Percentiles rank a stretch among this genome's conserved stretches.
phyloP scores from a whole-genome alignment of 1,140 invertebrate genomes.

The Drosophila azteca region DNA sequence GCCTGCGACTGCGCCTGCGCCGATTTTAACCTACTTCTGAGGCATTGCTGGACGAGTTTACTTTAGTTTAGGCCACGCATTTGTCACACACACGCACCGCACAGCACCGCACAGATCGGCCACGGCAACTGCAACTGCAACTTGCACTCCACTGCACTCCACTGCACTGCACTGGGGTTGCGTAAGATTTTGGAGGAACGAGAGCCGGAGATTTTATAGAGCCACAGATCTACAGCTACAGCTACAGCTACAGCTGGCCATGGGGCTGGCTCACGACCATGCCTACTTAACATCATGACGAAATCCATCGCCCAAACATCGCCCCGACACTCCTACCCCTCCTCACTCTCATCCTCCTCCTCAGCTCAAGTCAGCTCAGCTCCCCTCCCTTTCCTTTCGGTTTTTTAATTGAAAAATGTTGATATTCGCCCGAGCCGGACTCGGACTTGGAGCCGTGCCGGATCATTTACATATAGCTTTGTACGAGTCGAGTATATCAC shows the following conservation, averaged over 20 bases:
- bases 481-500: slow-evolving; percentile 13
- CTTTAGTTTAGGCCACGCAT: slow-evolving; percentile 55
- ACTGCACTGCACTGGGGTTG: slow-evolving; percentile 14
- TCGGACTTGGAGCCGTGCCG: neutral
- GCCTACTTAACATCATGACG: slow-evolving; percentile 61
- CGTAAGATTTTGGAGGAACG: slow-evolving; percentile 42
- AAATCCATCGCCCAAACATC: slow-evolving; percentile 25
- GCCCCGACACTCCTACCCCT: slow-evolving; percentile 4
- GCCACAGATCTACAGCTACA: slow-evolving; percentile 38
- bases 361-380: too few species aligned
- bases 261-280: slow-evolving; percentile 46
- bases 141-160: neutral
- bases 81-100: slow-evolving; percentile 60
- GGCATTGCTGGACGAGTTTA: slow-evolving; percentile 60
- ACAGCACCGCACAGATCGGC: slow-evolving; percentile 37
- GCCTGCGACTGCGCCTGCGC: slow-evolving; percentile 19
- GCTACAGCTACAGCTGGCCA: slow-evolving; percentile 49
- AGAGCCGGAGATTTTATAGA: slow-evolving; percentile 16
- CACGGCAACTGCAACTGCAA: too few species aligned
- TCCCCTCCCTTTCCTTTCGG: slow-evolving; percentile 9
- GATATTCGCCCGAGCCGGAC: slow-evolving; percentile 34
- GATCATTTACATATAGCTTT: slow-evolving; percentile 54
- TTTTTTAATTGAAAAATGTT: slow-evolving; percentile 65
- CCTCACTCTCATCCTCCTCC: too few species aligned
- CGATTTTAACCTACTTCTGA: slow-evolving; percentile 67